Percentiles rank a stretch among this genome's conserved stretches.
These are phyloP conservation scores for Rousettus madagascariensis DNA, from an alignment of 2,797 vertebrate species.

Conservation along the genomic window DNA sequence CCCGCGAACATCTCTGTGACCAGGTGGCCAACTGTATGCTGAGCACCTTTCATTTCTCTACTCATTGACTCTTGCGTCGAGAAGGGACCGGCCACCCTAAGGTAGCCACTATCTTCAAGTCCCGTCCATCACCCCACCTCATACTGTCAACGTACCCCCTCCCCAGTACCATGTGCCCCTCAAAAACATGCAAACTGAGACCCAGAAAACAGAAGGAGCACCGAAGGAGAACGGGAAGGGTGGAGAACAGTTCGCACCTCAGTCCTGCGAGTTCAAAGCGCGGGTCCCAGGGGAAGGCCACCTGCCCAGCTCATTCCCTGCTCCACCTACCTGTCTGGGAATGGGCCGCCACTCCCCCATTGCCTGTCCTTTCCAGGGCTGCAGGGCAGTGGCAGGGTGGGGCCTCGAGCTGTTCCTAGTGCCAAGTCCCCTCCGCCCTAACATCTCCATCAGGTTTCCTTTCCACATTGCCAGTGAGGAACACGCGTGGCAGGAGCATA, in stretches of 20 bases:
- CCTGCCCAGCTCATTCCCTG: conserved; percentile 49
- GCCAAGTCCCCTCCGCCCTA: conserved; percentile 67
- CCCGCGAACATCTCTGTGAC: conserved; percentile 43
- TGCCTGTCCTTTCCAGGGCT: conserved; percentile 63
- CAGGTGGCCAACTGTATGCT: not conserved
- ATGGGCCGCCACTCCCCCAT: conserved; percentile 53
- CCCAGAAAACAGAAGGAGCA: conserved; percentile 50
- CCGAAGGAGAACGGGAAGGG: not conserved
- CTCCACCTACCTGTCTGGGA: conserved; percentile 69
- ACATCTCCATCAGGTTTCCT: conserved; percentile 69
- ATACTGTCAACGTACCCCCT: conserved; percentile 1
- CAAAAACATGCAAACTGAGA: conserved; percentile 40
- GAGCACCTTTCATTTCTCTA: conserved; percentile 44
- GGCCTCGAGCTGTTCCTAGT: conserved; percentile 69
- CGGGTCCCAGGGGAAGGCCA: conserved; percentile 45
- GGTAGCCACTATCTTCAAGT: not conserved
- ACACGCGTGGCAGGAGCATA: conserved; percentile 28
- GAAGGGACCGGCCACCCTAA: not conserved
- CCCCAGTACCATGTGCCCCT: not conserved
- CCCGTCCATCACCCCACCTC: not conserved
- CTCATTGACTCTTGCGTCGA: conserved; percentile 34
- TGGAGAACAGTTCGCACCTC: conserved; percentile 50
- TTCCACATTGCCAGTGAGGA: conserved; percentile 44
- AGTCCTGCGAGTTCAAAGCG: conserved; percentile 70
- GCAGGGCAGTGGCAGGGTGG: conserved; percentile 61